Percentiles rank a stretch among this genome's conserved stretches.
These are phyloP conservation scores for Sitta carolinensis DNA, from an alignment of 2,797 vertebrate genomes.

Conservation along the genomic window DNA sequence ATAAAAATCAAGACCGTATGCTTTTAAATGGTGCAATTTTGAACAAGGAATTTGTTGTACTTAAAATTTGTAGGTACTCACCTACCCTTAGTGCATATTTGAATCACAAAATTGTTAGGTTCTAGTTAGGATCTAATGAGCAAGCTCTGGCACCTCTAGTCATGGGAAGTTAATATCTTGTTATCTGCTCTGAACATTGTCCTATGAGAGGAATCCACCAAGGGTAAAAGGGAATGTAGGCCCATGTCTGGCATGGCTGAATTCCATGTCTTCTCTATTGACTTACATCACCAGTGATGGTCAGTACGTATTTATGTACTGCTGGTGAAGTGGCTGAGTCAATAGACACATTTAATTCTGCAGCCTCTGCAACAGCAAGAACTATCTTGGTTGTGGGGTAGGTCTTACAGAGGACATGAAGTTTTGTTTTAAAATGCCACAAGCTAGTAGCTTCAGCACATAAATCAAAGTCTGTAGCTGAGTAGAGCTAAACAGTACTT, in stretches of 20 bases:
- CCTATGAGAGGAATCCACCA: not conserved
- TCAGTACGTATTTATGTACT: rapidly evolving
- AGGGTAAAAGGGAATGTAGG: not conserved
- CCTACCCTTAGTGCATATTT: not conserved
- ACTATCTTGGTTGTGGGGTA: not conserved
- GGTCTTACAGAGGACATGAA: not conserved
- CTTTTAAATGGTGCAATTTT: not conserved
- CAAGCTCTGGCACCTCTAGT: not conserved
- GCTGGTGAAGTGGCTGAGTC: not conserved
- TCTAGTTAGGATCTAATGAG: not conserved
- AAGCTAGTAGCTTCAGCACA: not conserved
- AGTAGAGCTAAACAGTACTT: not conserved
- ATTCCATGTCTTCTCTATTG: not conserved
- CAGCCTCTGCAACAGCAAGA: not conserved
- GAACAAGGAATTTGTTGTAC: not conserved
- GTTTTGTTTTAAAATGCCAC: not conserved
- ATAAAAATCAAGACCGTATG: not conserved
- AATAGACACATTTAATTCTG: rapidly evolving
- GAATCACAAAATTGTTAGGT: not conserved
- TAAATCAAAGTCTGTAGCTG: not conserved
- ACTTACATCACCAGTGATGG: not conserved
- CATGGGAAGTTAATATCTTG: not conserved
- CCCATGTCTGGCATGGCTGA: rapidly evolving
- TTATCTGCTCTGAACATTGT: not conserved
- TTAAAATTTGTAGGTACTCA: not conserved